A percentile compares a stretch with the other conserved stretches of the same genome.
phyloP scores from a whole-genome alignment of 2,797 vertebrate genomes.

The Eleutherodactylus coqui region DNA sequence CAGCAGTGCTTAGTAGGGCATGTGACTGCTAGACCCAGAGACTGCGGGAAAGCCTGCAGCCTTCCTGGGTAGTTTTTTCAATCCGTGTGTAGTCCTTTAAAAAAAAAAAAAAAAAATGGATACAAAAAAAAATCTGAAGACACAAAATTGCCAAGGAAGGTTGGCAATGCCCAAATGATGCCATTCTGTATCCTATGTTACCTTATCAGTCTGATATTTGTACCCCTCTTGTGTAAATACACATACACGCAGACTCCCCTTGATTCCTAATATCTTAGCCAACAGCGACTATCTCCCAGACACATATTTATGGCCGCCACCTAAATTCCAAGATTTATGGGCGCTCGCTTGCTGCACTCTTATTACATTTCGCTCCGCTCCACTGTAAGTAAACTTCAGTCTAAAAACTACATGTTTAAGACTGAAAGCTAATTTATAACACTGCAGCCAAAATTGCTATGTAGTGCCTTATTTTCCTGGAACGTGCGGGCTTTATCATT shows the following conservation, averaged over 20 bases:
- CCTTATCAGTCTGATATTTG: background rate
- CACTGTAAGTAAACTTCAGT: conserved; percentile 73
- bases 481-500: conserved; percentile 69
- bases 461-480: conserved; percentile 65
- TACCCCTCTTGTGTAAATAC: too few relatives aligned
- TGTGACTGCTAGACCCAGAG: too few relatives aligned
- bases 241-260: background rate
- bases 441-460: conserved; percentile 65
- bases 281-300: background rate
- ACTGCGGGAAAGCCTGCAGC: too few relatives aligned
- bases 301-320: conserved; percentile 36
- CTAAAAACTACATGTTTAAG: conserved; percentile 55
- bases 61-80: background rate
- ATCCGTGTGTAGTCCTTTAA: too few relatives aligned
- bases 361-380: conserved; percentile 73
- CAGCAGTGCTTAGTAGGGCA: too few relatives aligned
- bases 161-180: background rate
- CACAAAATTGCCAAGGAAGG: background rate
- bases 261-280: conserved; percentile 7
- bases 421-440: conserved; percentile 68
- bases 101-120: too few relatives aligned
- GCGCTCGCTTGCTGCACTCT: conserved; percentile 62
- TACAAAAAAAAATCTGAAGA: too few relatives aligned
- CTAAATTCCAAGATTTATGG: conserved; percentile 55
- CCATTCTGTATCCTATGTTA: background rate